Evolutionary conservation across 2,113 vertebrate genomes (phyloP).

Genomic region (Lagenorhynchus albirostris): DNA sequence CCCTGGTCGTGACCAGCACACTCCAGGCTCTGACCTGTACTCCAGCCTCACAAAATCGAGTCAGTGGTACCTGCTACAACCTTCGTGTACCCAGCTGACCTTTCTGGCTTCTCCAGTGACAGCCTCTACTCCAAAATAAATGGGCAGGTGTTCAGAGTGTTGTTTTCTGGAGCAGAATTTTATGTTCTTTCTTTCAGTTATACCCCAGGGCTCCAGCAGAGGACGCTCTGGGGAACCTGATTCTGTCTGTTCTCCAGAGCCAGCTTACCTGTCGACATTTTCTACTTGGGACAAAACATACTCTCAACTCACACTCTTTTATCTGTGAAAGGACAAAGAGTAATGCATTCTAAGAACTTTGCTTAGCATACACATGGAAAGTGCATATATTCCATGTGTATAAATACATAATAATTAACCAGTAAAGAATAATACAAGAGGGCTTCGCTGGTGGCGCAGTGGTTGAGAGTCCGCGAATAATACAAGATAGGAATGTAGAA

Average conservation of each 20-base stretch:
- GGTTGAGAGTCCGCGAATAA: background rate
- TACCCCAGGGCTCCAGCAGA: background rate
- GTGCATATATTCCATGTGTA: background rate
- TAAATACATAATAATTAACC: background rate
- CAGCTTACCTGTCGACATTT: background rate
- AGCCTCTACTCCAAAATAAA: background rate
- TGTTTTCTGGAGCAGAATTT: background rate
- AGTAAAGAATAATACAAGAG: background rate
- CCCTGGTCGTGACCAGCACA: slow-evolving; percentile 49
- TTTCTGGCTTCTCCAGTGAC: background rate
- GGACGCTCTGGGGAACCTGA: background rate
- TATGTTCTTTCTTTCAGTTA: background rate
- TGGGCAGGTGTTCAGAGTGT: background rate
- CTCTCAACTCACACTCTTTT: background rate
- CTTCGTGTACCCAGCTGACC: background rate
- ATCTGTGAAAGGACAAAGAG: background rate
- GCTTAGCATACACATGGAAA: background rate
- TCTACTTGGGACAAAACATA: background rate
- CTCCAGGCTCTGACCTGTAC: slow-evolving; percentile 26
- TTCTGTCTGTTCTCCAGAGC: background rate
- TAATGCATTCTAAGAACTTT: background rate
- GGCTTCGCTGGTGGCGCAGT: too few relatives aligned
- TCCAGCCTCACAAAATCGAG: background rate
- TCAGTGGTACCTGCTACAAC: background rate
- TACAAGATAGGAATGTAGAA: background rate